A percentile compares a stretch with the other conserved stretches of the same genome.
phyloP scores from a whole-genome alignment of 2,888 invertebrate species.

The Lycophotia porphyrea region DNA sequence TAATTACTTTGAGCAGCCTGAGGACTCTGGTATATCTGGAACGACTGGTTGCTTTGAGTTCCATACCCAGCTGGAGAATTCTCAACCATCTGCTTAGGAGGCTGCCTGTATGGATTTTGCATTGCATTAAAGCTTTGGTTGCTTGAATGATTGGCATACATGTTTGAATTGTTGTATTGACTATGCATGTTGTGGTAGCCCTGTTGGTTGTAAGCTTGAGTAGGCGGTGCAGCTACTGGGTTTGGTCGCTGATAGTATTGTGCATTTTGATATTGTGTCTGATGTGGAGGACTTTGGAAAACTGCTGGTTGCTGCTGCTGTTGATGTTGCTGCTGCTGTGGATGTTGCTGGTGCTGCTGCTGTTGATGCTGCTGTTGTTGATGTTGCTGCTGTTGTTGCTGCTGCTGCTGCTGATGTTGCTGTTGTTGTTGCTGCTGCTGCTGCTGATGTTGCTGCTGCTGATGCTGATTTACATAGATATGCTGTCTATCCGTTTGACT shows the following conservation, averaged over 20 bases:
- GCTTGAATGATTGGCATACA: conserved; percentile 77
- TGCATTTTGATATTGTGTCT: conserved; percentile 83
- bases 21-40: conserved; percentile 87
- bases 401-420: conserved; percentile 72
- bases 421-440: conserved; percentile 73
- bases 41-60: conserved; percentile 76
- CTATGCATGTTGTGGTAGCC: conserved; percentile 80
- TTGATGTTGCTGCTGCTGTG: conserved; percentile 72
- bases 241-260: conserved; percentile 84
- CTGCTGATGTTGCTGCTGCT: conserved; percentile 69
- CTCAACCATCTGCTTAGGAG: conserved; percentile 79
- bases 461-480: conserved; percentile 81
- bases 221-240: conserved; percentile 75
- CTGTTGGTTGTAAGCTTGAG: conserved; percentile 80
- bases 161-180: conserved; percentile 80
- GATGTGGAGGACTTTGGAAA: conserved; percentile 86
- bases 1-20: conserved; percentile 79
- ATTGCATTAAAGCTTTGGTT: conserved; percentile 80
- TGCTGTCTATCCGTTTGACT: conserved; percentile 84
- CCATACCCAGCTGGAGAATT: conserved; percentile 75
- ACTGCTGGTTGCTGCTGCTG: conserved; percentile 73
- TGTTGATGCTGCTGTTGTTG: conserved; percentile 68
- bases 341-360: conserved; percentile 66
- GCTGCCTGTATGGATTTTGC: conserved; percentile 82
- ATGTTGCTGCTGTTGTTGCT: conserved; percentile 71